Conservation (phyloP, 2,797 vertebrate genomes). For the Eleutherodactylus coqui region DNA sequence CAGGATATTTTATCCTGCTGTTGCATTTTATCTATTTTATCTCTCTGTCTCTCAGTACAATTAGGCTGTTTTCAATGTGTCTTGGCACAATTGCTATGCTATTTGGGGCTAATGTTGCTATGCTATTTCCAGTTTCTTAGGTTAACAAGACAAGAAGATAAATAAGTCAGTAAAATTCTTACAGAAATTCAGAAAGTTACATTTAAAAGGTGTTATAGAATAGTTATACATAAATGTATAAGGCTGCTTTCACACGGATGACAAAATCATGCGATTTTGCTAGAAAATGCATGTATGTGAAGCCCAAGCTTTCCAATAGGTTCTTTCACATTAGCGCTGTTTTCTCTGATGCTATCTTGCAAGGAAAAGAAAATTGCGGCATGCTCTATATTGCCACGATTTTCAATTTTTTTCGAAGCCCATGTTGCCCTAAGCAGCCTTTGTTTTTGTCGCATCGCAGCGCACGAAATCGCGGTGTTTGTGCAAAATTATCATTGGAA, state of each 20-base stretch:
- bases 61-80: slow-evolving; percentile 14
- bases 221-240: not conserved
- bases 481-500: no score
- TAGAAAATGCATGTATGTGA: no score
- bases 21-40: slow-evolving; percentile 26
- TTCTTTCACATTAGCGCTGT: no score
- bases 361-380: no score
- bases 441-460: no score
- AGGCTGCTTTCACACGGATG: no score
- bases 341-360: no score
- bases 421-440: no score
- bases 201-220: not conserved
- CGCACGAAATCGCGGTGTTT: no score
- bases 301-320: no score
- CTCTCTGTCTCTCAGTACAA: not conserved
- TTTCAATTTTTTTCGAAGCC: no score
- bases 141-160: slow-evolving; percentile 13
- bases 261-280: not conserved
- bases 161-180: not conserved
- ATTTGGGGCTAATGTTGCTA: slow-evolving; percentile 19
- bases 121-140: slow-evolving; percentile 13
- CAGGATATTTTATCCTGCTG: slow-evolving; percentile 12
- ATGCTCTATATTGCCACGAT: no score
- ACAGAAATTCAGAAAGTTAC: not conserved
- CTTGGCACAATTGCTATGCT: slow-evolving; percentile 19